phyloP scores from a whole-genome alignment of 1,140 invertebrate species.

The Hylaeus anthracinus region DNA sequence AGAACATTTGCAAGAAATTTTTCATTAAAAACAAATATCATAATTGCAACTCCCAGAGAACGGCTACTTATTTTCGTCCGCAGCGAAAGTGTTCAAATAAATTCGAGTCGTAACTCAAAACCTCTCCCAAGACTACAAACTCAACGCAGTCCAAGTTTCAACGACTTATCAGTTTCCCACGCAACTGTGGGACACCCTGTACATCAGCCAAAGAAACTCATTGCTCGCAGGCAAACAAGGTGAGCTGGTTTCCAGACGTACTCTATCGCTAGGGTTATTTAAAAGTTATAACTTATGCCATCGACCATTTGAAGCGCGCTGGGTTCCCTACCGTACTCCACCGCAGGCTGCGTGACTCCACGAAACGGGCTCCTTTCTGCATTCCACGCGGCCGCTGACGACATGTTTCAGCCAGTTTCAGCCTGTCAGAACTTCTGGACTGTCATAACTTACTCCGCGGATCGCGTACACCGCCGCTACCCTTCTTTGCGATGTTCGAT shows the following conservation, averaged over 20 bases:
- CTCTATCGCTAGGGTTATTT: slow-evolving; percentile 63
- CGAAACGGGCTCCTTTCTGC: slow-evolving; percentile 65
- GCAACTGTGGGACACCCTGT: not conserved
- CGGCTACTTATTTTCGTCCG: too few relatives aligned
- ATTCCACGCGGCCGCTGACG: slow-evolving; percentile 63
- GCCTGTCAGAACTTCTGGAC: slow-evolving; percentile 52
- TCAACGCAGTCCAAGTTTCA: too few relatives aligned
- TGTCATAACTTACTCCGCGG: slow-evolving; percentile 41
- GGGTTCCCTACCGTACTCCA: slow-evolving; percentile 45
- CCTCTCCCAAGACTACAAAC: too few relatives aligned
- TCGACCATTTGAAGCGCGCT: slow-evolving; percentile 71
- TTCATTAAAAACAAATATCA: too few relatives aligned
- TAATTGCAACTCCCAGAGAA: too few relatives aligned
- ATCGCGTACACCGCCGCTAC: not conserved
- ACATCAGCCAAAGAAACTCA: slow-evolving; percentile 58
- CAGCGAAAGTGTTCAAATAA: too few relatives aligned
- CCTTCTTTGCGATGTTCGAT: not conserved
- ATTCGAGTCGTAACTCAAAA: too few relatives aligned
- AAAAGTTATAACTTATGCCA: slow-evolving; percentile 77
- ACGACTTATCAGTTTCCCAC: too few relatives aligned
- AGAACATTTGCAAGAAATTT: too few relatives aligned
- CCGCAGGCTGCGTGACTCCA: slow-evolving; percentile 50
- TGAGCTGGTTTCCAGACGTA: slow-evolving; percentile 66
- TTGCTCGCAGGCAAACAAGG: slow-evolving; percentile 63
- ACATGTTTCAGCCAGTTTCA: slow-evolving; percentile 60